A percentile compares a stretch with the other conserved stretches of the same genome.
These are phyloP conservation scores for Azemiops feae DNA, from an alignment of 2,113 vertebrate species.

Conservation along the genomic window DNA sequence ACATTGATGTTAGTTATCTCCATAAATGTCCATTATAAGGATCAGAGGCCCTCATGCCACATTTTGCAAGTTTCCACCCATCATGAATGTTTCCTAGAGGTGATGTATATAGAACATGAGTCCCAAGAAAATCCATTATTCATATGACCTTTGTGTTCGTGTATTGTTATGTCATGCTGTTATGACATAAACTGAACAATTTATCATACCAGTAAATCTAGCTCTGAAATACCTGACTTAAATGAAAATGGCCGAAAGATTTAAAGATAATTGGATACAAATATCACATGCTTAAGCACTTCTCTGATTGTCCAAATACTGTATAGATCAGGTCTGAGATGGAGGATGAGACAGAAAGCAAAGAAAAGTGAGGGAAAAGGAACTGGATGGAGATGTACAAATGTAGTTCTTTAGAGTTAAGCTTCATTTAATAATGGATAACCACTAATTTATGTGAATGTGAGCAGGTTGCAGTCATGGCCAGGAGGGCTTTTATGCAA, in stretches of 20 bases:
- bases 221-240: not conserved
- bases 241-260: not conserved
- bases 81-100: not conserved
- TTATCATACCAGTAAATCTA: not conserved
- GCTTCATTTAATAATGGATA: not conserved
- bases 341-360: not conserved
- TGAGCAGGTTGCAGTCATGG: not conserved
- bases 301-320: not conserved
- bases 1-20: not conserved
- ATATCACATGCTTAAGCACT: not conserved
- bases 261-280: not conserved
- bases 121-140: not conserved
- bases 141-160: not conserved
- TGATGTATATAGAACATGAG: not conserved
- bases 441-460: not conserved
- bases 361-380: not conserved
- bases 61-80: not conserved
- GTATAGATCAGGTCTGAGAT: not conserved
- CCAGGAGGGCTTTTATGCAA: not conserved
- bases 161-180: not conserved
- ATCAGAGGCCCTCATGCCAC: not conserved
- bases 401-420: no score
- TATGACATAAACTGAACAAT: not conserved
- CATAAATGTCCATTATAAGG: not conserved
- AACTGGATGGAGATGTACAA: not conserved